A percentile compares a stretch with the other conserved stretches of the same genome.
Evolutionary conservation across 1,140 invertebrate genomes (phyloP).

Genomic region (Augochlora pura): DNA sequence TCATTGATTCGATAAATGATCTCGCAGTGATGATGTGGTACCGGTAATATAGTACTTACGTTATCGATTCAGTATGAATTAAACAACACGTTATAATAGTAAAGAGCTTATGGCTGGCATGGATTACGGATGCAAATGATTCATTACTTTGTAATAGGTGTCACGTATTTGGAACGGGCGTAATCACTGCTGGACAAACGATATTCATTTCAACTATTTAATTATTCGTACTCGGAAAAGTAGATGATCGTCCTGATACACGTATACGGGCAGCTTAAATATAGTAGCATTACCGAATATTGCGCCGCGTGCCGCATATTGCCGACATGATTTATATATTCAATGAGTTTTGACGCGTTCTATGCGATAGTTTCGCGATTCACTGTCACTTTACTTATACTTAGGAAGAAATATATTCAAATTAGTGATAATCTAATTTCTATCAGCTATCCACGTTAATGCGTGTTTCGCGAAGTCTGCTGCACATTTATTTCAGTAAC

Average conservation of each 20-base stretch:
- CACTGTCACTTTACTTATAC: too few species aligned
- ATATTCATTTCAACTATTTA: constrained; percentile 7
- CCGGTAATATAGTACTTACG: too few species aligned
- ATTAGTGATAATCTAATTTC: too few species aligned
- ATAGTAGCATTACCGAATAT: background rate
- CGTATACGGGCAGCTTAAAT: background rate
- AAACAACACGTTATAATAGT: background rate
- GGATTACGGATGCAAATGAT: background rate
- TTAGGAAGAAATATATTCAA: too few species aligned
- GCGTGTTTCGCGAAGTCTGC: too few species aligned
- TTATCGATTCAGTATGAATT: too few species aligned
- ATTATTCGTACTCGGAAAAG: background rate
- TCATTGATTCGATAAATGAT: too few species aligned
- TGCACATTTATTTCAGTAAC: too few species aligned
- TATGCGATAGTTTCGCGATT: too few species aligned
- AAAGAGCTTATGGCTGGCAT: background rate
- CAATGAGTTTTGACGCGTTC: too few species aligned
- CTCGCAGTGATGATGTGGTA: too few species aligned
- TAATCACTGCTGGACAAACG: constrained; percentile 5
- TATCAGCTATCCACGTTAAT: too few species aligned
- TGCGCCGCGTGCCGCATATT: background rate
- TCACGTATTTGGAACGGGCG: background rate
- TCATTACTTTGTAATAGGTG: background rate
- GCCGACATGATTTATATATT: background rate
- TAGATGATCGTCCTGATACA: background rate